These are phyloP conservation scores for Trematocara macrostoma DNA, from an alignment of 2,113 vertebrate genomes.

Conservation along the genomic window DNA sequence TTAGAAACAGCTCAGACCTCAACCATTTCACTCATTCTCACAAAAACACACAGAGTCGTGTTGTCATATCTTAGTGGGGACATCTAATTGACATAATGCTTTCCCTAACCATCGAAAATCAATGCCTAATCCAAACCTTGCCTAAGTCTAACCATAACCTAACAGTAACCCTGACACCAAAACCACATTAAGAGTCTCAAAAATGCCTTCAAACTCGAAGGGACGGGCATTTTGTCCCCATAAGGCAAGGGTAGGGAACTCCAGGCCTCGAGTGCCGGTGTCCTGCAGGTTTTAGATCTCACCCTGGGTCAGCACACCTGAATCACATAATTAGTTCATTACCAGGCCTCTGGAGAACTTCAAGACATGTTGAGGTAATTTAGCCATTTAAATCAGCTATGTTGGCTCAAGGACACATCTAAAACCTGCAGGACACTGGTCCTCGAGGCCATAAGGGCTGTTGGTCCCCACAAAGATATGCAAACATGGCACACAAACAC, in stretches of 20 bases:
- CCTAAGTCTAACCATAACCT: background rate
- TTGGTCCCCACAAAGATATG: background rate
- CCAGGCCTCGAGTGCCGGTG: background rate
- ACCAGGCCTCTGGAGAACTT: background rate
- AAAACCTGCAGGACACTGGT: accelerated
- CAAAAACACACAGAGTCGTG: background rate
- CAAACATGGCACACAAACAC: background rate
- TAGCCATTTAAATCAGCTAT: background rate
- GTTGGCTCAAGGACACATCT: accelerated
- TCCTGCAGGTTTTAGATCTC: background rate
- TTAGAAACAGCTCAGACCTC: background rate
- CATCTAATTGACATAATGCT: background rate
- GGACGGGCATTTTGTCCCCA: background rate
- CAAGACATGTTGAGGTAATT: accelerated
- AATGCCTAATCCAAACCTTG: background rate
- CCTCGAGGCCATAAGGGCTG: background rate
- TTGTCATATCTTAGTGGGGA: background rate
- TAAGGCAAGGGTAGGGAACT: accelerated
- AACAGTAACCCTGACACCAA: background rate
- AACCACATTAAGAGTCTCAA: background rate
- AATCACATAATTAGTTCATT: accelerated
- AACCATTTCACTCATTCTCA: background rate
- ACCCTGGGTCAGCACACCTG: background rate
- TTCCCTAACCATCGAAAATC: background rate
- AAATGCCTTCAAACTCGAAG: background rate